Conservation (phyloP, 2,888 invertebrate species). For the Meteorus cinctellus region DNA sequence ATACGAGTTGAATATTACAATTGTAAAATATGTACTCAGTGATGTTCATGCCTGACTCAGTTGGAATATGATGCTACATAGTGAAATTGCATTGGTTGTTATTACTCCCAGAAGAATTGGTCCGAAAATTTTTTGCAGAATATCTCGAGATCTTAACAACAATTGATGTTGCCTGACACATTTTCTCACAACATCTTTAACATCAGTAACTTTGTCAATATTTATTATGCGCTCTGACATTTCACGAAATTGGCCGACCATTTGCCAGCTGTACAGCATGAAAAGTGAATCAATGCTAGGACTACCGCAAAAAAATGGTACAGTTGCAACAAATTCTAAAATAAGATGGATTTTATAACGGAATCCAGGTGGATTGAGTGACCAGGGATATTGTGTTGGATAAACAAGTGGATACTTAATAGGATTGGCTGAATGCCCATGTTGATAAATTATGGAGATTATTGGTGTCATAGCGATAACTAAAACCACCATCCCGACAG, state of each 20-base stretch:
- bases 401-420: slow-evolving; percentile 47
- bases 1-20: not conserved
- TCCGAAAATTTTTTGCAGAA: slow-evolving; percentile 56
- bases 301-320: slow-evolving; percentile 43
- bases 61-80: slow-evolving; percentile 59
- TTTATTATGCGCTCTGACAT: slow-evolving; percentile 47
- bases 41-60: slow-evolving; percentile 46
- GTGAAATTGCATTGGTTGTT: slow-evolving; percentile 52
- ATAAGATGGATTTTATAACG: slow-evolving; percentile 51
- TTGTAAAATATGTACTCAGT: not conserved
- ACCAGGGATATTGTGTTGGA: slow-evolving; percentile 53
- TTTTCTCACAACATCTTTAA: slow-evolving; percentile 43
- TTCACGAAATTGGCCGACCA: slow-evolving; percentile 55
- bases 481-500: slow-evolving; percentile 25
- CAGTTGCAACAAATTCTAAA: slow-evolving; percentile 43
- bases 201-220: slow-evolving; percentile 33
- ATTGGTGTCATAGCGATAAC: slow-evolving; percentile 36
- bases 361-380: slow-evolving; percentile 36
- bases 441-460: slow-evolving; percentile 43
- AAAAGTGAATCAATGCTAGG: slow-evolving; percentile 56
- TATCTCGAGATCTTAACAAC: slow-evolving; percentile 48
- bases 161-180: slow-evolving; percentile 48
- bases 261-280: slow-evolving; percentile 57
- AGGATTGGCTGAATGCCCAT: slow-evolving; percentile 34
- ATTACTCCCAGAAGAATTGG: slow-evolving; percentile 55